A percentile compares a stretch with the other conserved stretches of the same genome.
phyloP scores from a whole-genome alignment of 1,140 invertebrate genomes.

The Bactericera cockerelli region DNA sequence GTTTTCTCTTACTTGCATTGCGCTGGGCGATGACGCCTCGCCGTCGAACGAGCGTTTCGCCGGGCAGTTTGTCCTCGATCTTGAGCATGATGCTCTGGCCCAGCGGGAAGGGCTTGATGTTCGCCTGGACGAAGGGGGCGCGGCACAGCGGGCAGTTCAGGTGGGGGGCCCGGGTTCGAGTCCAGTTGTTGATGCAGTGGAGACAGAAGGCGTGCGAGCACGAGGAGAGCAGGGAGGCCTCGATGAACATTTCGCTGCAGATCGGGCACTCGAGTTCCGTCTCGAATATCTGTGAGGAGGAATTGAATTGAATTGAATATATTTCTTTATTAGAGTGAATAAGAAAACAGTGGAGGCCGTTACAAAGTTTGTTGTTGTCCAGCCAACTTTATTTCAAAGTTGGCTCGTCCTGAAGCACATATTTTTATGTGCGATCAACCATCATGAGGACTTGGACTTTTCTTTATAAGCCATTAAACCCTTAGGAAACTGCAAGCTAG shows the following conservation, averaged over 20 bases:
- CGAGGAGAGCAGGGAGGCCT: neutral
- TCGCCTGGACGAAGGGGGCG: neutral
- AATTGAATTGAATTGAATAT: too few species aligned
- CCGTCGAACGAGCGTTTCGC: neutral
- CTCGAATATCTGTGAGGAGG: conserved; percentile 1
- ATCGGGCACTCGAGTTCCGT: neutral
- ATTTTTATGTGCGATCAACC: too few species aligned
- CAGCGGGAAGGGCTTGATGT: neutral
- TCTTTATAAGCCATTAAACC: too few species aligned
- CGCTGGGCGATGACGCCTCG: neutral
- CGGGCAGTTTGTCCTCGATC: neutral
- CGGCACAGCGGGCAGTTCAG: neutral
- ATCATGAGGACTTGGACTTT: too few species aligned
- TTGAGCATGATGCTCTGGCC: neutral
- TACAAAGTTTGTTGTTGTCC: too few species aligned
- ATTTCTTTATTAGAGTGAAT: too few species aligned
- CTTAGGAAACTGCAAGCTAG: too few species aligned
- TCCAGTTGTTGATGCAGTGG: neutral
- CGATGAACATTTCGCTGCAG: neutral
- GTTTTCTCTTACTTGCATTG: too few species aligned
- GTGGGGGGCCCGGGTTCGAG: neutral
- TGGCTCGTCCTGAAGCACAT: too few species aligned
- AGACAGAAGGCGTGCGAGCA: neutral
- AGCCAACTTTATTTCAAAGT: too few species aligned
- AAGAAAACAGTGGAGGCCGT: too few species aligned